Percentiles rank a stretch among this genome's conserved stretches.
Evolutionary conservation across 2,888 invertebrate species (phyloP).

Genomic region (Euphydryas editha): DNA sequence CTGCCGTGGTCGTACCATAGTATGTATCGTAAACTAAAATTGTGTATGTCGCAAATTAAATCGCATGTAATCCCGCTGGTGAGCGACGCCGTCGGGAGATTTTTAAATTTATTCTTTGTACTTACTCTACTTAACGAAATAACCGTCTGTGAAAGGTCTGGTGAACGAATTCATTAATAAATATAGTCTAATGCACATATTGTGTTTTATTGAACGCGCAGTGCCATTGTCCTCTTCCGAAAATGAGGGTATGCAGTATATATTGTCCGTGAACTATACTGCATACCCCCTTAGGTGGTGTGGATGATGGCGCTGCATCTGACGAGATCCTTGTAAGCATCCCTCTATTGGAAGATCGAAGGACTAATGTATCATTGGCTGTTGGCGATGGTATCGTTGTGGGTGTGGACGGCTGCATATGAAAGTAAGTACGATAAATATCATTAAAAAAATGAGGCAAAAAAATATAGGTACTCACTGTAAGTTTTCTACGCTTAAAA

Average conservation of each 20-base stretch:
- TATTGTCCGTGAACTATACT: conserved; percentile 93
- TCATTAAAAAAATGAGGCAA: not conserved
- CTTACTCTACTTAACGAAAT: conserved; percentile 82
- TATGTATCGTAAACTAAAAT: conserved; percentile 81
- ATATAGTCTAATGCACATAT: conserved; percentile 82
- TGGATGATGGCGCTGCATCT: conserved; percentile 94
- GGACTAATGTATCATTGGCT: conserved; percentile 96
- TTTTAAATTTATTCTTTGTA: conserved; percentile 84
- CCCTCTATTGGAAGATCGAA: conserved; percentile 94
- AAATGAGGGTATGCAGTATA: too few relatives aligned
- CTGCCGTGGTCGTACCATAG: conserved; percentile 80
- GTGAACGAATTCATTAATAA: conserved; percentile 84
- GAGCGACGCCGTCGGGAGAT: conserved; percentile 75
- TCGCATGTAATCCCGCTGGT: conserved; percentile 80
- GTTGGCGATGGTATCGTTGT: conserved; percentile 94
- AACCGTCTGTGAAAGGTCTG: conserved; percentile 84
- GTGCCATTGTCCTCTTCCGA: conserved; percentile 80
- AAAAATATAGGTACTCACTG: too few relatives aligned
- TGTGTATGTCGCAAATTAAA: conserved; percentile 82
- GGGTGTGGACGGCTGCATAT: conserved; percentile 96
- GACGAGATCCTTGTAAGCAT: conserved; percentile 88
- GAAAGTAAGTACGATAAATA: conserved; percentile 86
- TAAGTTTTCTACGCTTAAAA: not conserved
- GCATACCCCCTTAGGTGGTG: conserved; percentile 94
- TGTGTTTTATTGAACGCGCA: conserved; percentile 77